Percentiles rank a stretch among this genome's conserved stretches.
Evolutionary conservation across 2,888 invertebrate species (phyloP).

Genomic region (Dermolepida albohirtum): DNA sequence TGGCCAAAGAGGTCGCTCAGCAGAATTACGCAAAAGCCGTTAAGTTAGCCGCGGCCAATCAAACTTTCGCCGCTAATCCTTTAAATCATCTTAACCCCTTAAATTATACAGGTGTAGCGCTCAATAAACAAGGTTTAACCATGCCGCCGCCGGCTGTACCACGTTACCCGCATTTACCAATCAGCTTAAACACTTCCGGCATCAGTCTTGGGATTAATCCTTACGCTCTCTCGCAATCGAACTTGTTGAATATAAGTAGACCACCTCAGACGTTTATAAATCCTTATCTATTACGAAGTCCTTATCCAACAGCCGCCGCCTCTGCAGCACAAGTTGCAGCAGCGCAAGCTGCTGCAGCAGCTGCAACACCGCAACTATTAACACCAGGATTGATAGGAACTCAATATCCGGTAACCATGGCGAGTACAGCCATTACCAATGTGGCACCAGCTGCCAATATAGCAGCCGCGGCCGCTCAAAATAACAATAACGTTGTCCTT

Average conservation of each 20-base stretch:
- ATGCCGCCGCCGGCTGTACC: constrained; percentile 61
- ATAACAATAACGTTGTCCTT: constrained; percentile 71
- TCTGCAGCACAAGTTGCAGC: constrained; percentile 56
- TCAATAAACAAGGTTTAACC: constrained; percentile 73
- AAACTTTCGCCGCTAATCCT: constrained; percentile 52
- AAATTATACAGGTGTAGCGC: constrained; percentile 77
- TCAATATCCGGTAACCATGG: constrained; percentile 66
- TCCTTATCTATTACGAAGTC: constrained; percentile 64
- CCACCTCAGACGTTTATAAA: constrained; percentile 63
- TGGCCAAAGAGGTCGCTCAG: constrained; percentile 86
- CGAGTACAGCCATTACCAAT: constrained; percentile 58
- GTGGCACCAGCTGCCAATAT: constrained; percentile 59
- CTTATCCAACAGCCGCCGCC: constrained; percentile 66
- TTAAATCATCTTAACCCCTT: constrained; percentile 71
- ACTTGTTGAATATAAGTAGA: constrained; percentile 58
- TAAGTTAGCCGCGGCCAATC: constrained; percentile 69
- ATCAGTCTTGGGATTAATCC: constrained; percentile 58
- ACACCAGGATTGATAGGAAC: constrained; percentile 54
- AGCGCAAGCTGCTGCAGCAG: constrained; percentile 57
- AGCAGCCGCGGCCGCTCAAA: constrained; percentile 65
- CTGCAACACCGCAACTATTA: constrained; percentile 11
- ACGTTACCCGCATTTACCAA: constrained; percentile 58
- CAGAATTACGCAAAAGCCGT: constrained; percentile 85
- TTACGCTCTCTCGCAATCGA: constrained; percentile 57
- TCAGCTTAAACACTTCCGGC: constrained; percentile 58